Evolutionary conservation across 1,140 invertebrate species (phyloP), one percentile per base, ranked within the genome.

Genomic region (Augochlora pura): DNA sequence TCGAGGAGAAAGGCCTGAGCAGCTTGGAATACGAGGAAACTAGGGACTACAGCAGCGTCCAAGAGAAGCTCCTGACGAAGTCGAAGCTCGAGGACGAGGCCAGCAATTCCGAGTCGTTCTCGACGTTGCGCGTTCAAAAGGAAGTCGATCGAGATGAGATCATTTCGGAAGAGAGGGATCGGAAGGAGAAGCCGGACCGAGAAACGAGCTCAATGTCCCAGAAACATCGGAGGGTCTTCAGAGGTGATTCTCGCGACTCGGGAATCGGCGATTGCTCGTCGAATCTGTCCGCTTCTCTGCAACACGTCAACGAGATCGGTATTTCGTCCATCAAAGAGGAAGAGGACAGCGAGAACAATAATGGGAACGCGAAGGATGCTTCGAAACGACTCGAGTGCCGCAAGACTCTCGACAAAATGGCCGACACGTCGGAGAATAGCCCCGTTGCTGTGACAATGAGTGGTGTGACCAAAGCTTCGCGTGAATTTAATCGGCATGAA

Each of bases 231-330:
- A 75, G 80, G 77, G 60, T 88, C 72, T 65, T 91, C 89, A 85
- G 91, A 91, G 91, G 90, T 82, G 49, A 94, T 90, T 84, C 81
- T 90, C 38, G 91, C 0, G 85, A 87, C 62, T 91, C 83, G 87
- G 94, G 83, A 88, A 93, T 86, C 81, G 88, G 49, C 25, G 79
- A 81, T 63, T 86, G 77, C 60, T 49, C 9, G 0, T 74, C 81
- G 16, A 87, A 81, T 16, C 49, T 82, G 23, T 52, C 77, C 6
- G 75, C 80, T 64, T 88, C 54, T 63, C 64, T 79, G 52, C 65
- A 85, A 21, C 79, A 89, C 42, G 64, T 85, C 21, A 69, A 86
- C 49, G 81, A 86, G 12, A 39, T 82, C 1, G 84, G 79, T 49
- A 77, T 85, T 14, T 77, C 69, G 32, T 79, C 84, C 7, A 77